Base-by-base conservation (phyloP, 2,888 invertebrate genomes). In the Apodemia duryi region DNA sequence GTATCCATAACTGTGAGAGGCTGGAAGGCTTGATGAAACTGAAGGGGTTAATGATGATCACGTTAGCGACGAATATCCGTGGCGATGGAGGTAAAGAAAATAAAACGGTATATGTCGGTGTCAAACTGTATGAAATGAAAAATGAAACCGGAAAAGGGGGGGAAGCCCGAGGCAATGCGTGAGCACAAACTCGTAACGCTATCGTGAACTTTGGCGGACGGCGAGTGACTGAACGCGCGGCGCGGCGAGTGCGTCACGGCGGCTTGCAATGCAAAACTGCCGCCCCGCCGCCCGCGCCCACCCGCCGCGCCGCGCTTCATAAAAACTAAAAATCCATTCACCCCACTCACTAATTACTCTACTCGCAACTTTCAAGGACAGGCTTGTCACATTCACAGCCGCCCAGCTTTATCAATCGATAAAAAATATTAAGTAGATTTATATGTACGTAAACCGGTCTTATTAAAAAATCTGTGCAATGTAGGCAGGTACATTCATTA, bases 171-270 rank as follows among this genome's bases (percentile, higher is more conserved):
- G 67, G 60, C 64, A 61, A 57, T 66, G 64, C 64, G 66, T 43
- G 63, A 62, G 70, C 70, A 76, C 79, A 77, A 80, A 75, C 75
- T 29, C 83, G 83, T 86, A 74, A 75, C 78, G 82, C 87, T 82
- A 84, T 87, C 84, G 84, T 88, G 90, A 88, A 83, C 85, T 88
- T 83, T 85, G 88, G 86, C 88, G 90, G 88, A 82, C 85, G 88
- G 86, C 88, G 90, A 88, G 82, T 90, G 90, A 92, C 92, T 90
- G 83, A 83, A 75, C 75, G 76, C 76, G 77, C 72, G 73, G 75
- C 76, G 75, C 74, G 78, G 76, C 74, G 76, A 77, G 81, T 85
- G 82, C 84, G 86, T 85, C 88, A 92, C 92, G 82, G 77, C 76
- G 76, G 62, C 66, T 80, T 80, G 85, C 84, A 82, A 80, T 84